Base-by-base conservation (phyloP, 2,797 vertebrate genomes). In the Huso huso region DNA sequence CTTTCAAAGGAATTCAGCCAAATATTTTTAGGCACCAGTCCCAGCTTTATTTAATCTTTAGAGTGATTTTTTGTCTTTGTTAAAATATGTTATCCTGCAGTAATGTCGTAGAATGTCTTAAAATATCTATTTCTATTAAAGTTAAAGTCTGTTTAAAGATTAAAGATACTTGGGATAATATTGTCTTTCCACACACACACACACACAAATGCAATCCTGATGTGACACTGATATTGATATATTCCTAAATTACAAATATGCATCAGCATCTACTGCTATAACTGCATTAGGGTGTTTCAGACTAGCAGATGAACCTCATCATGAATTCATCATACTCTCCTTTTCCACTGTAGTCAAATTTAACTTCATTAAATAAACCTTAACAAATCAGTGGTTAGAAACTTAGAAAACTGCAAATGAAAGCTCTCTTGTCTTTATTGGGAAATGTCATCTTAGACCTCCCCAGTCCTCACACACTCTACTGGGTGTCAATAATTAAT, bases 1-100 rank as follows among this genome's bases (percentile, higher is more conserved):
- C 84, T 94, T 94, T 89, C 77, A 76, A 85, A 85, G 91, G 89
- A 90, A 87, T 82, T 78, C 81, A 79, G 90, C 92, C 93, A 94
- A 90, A 84, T 85, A 88, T 82, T 90, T 87, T 83, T 84, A 87
- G 87, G 89, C 91, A 90, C 89, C 88, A 84, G 79, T 86, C 83
- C 85, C 89, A 89, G 86, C 84, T 87, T 85, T 77, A 86, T 83
- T 88, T 91, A 88, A 91, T 89, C 91, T 90, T 77, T 87, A 82
- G 82, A 88, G 86, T 82, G 80, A 82, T 83, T 80, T 78, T 89
- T 82, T 84, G 80, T 86, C 86, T 86, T 82, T 83, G 84, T 82
- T 85, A 80, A 87, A 88, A 81, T 79, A 77, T 73, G 81, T 84
- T 89, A 89, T 89, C 86, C 85, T 78, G 81, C 73, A 84, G 80